phyloP scores from a whole-genome alignment of 35 echinoderm and acorn worm species.

The Holothuria glaberrima region DNA sequence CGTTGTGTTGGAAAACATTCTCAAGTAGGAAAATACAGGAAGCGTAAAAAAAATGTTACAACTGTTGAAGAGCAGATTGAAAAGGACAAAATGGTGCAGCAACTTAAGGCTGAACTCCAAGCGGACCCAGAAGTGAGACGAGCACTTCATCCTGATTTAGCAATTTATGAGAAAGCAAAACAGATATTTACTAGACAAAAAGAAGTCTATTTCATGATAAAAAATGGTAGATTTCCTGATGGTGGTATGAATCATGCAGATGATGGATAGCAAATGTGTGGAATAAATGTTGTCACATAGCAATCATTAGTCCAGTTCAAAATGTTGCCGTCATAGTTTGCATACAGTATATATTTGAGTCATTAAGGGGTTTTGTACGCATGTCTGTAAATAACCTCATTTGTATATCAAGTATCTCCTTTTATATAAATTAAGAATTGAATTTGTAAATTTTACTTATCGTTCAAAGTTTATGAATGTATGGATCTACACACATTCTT shows the following conservation, averaged over 20 bases:
- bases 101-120: conserved; percentile 64
- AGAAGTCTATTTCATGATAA: conserved; percentile 29
- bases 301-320: too few species aligned
- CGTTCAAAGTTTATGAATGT: too few species aligned
- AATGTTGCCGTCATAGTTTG: too few species aligned
- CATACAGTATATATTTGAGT: too few species aligned
- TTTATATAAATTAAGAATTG: too few species aligned
- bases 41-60: neutral
- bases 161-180: conserved; percentile 66
- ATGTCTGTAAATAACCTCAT: too few species aligned
- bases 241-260: neutral
- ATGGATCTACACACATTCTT: too few species aligned
- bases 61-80: conserved; percentile 36
- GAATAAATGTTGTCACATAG: neutral
- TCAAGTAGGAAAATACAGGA: conserved; percentile 68
- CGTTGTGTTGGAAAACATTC: conserved; percentile 54
- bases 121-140: conserved; percentile 50
- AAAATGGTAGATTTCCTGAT: conserved; percentile 27
- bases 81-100: conserved; percentile 31
- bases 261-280: neutral
- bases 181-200: conserved; percentile 75
- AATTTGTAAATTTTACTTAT: too few species aligned
- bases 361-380: too few species aligned
- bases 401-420: too few species aligned
- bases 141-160: conserved; percentile 65